Conservation (phyloP, 2,113 vertebrate species). For the Neopipo cinnamomea region DNA sequence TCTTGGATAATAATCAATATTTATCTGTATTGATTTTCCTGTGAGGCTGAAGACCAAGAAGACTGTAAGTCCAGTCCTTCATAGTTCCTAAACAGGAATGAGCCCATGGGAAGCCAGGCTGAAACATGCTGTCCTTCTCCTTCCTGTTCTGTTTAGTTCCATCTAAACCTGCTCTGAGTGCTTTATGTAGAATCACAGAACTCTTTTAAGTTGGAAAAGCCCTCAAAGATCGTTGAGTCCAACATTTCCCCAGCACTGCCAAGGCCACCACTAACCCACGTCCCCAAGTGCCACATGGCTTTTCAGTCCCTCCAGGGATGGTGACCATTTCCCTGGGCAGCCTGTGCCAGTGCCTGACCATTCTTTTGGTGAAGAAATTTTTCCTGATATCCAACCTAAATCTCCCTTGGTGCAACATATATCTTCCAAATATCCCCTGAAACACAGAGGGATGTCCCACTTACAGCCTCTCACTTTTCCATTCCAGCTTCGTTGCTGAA, state of each 20-base stretch:
- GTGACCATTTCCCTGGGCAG: background rate
- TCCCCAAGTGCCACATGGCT: background rate
- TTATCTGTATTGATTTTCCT: background rate
- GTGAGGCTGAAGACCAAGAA: background rate
- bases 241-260: background rate
- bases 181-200: background rate
- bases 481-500: background rate
- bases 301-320: background rate
- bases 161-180: background rate
- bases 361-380: background rate
- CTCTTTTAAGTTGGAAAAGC: background rate
- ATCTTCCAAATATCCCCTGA: background rate
- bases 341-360: background rate
- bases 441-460: background rate
- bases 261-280: background rate
- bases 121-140: background rate
- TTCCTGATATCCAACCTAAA: background rate
- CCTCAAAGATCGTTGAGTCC: background rate
- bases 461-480: background rate
- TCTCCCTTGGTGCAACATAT: background rate
- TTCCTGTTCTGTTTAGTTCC: background rate
- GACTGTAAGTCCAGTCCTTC: background rate
- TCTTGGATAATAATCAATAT: background rate
- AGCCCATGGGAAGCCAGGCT: background rate
- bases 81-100: background rate